phyloP scores from a whole-genome alignment of 2,888 invertebrate genomes.

The Muschampia plurimacula region DNA sequence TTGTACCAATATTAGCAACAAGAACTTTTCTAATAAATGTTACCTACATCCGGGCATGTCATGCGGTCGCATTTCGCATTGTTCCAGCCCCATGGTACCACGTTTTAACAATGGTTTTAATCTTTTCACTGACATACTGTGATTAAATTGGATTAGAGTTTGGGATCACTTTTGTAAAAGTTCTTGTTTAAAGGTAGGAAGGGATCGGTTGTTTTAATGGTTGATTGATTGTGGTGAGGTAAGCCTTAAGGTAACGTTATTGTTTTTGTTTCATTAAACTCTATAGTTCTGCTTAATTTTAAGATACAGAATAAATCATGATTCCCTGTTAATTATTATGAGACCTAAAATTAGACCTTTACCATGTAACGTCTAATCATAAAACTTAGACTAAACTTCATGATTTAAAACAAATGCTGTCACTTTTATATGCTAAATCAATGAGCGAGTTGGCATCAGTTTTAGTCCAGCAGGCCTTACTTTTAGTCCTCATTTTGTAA shows the following conservation, averaged over 20 bases:
- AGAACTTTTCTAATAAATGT: conserved; percentile 83
- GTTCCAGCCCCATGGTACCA: conserved; percentile 49
- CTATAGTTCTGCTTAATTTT: no score
- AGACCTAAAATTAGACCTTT: no score
- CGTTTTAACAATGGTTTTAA: conserved; percentile 60
- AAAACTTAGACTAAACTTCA: no score
- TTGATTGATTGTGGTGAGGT: conserved; percentile 11
- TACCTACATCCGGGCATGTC: conserved; percentile 64
- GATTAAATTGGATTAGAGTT: conserved; percentile 45
- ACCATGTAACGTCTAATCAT: no score
- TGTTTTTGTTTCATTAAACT: no score
- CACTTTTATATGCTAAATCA: no score
- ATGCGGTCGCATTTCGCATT: conserved; percentile 68
- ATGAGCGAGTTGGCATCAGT: no score
- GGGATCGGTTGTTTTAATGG: conserved; percentile 14
- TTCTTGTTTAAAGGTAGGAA: conserved; percentile 24
- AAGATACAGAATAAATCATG: no score
- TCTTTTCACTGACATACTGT: conserved; percentile 48
- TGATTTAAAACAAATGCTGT: no score
- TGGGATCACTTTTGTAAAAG: conserved; percentile 31
- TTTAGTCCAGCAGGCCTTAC: no score
- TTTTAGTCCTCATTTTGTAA: no score
- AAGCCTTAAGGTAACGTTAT: not conserved
- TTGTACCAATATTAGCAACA: conserved; percentile 52
- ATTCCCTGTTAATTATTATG: no score